Conservation (phyloP, 2,888 invertebrate species). For the Epirrhoe alternata region DNA sequence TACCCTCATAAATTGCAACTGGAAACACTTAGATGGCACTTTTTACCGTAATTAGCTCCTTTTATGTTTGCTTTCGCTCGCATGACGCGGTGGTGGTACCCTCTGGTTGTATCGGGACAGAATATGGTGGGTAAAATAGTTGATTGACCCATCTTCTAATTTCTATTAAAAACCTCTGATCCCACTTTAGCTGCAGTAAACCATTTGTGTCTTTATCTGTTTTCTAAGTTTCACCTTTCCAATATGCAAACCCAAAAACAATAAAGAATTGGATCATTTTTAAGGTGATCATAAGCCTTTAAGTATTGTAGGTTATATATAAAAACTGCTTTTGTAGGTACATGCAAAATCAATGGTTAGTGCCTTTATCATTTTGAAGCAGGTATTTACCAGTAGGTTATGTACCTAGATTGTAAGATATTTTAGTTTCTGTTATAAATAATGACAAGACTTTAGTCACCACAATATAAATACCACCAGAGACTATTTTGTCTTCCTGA, state of each 20-base stretch:
- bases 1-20: too few relatives aligned
- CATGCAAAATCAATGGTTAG: neutral
- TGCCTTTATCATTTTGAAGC: neutral
- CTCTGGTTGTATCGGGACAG: too few relatives aligned
- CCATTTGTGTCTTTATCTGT: too few relatives aligned
- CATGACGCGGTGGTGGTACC: too few relatives aligned
- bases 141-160: too few relatives aligned
- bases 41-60: too few relatives aligned
- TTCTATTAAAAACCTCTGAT: neutral
- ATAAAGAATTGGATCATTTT: neutral
- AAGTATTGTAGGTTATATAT: neutral
- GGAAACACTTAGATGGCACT: too few relatives aligned
- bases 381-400: constrained; percentile 1
- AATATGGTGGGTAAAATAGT: too few relatives aligned
- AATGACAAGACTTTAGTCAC: constrained; percentile 3
- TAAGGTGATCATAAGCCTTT: neutral
- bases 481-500: constrained; percentile 6
- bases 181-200: too few relatives aligned
- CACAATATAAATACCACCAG: constrained; percentile 1
- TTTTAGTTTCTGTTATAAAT: neutral
- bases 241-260: neutral
- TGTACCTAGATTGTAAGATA: neutral
- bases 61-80: too few relatives aligned
- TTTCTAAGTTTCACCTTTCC: neutral
- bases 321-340: constrained; percentile 3